Percentiles rank a stretch among this genome's conserved stretches.
Conservation (phyloP, 2,797 vertebrate genomes). For the Cichlasoma orientale region DNA sequence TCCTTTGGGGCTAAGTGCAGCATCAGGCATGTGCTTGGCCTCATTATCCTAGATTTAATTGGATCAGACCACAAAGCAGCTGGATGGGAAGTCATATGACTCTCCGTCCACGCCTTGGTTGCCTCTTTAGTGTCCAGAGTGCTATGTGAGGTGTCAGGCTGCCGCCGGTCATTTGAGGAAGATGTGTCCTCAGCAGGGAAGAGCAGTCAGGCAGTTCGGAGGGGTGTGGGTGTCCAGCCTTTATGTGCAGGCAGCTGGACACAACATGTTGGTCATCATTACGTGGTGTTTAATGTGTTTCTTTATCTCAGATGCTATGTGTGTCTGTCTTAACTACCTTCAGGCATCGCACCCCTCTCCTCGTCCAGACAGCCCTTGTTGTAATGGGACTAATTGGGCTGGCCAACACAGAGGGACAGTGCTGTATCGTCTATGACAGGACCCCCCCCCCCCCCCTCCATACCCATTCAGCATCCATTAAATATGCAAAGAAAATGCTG, state of each 20-base stretch:
- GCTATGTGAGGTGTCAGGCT: slow-evolving; percentile 35
- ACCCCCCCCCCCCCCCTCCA: not conserved
- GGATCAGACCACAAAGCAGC: slow-evolving; percentile 45
- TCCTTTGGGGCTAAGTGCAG: slow-evolving; percentile 36
- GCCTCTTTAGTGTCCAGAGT: slow-evolving; percentile 13
- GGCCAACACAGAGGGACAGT: slow-evolving; percentile 39
- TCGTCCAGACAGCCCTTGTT: slow-evolving; percentile 41
- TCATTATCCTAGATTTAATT: slow-evolving; percentile 46
- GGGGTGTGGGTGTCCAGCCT: slow-evolving; percentile 6
- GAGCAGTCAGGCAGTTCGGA: slow-evolving; percentile 9
- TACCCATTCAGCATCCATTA: slow-evolving; percentile 31
- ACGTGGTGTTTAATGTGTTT: slow-evolving; percentile 19
- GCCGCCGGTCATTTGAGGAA: slow-evolving; percentile 25
- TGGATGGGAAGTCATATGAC: slow-evolving; percentile 30
- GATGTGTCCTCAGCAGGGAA: slow-evolving; percentile 20
- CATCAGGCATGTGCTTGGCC: slow-evolving; percentile 64
- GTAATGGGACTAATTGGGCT: slow-evolving; percentile 69
- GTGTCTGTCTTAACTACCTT: slow-evolving; percentile 34
- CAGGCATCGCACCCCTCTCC: slow-evolving; percentile 13
- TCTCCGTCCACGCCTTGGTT: slow-evolving; percentile 4
- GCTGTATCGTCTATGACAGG: slow-evolving; percentile 51
- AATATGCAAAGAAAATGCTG: slow-evolving; percentile 54
- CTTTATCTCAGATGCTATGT: not conserved
- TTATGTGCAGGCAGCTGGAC: slow-evolving; percentile 34
- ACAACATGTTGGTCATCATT: slow-evolving; percentile 23